Percentiles rank a stretch among this genome's conserved stretches.
Conservation (phyloP, 2,797 vertebrate genomes). For the Scolopax rusticola region DNA sequence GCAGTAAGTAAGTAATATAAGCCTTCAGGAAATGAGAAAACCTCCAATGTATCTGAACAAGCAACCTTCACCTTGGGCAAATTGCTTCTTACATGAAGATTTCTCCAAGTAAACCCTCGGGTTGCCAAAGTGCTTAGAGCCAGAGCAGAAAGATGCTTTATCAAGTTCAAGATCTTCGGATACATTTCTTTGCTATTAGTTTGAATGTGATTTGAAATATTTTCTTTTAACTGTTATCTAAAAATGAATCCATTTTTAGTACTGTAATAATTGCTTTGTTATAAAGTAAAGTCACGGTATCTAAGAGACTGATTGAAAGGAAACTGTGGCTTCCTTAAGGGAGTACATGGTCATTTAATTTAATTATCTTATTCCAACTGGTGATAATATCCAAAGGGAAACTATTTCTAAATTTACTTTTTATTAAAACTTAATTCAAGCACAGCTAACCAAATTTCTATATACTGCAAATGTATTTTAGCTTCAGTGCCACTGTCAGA, state of each 20-base stretch:
- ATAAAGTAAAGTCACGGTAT: background rate
- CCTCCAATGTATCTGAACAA: slow-evolving; percentile 13
- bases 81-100: slow-evolving; percentile 52
- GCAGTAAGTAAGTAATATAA: slow-evolving; percentile 43
- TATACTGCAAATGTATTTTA: background rate
- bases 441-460: background rate
- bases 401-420: slow-evolving; percentile 48
- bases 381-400: slow-evolving; percentile 45
- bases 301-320: slow-evolving; percentile 32
- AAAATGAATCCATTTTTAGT: slow-evolving; percentile 38
- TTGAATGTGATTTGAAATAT: slow-evolving; percentile 30
- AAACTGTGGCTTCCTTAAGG: slow-evolving; percentile 39
- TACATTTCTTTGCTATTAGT: slow-evolving; percentile 4
- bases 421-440: slow-evolving; percentile 50
- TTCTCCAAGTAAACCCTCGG: slow-evolving; percentile 34
- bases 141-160: background rate
- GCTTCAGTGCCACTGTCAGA: background rate
- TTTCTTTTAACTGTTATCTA: slow-evolving; percentile 17
- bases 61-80: slow-evolving; percentile 60
- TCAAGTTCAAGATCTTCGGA: slow-evolving; percentile 12
- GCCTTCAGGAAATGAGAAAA: slow-evolving; percentile 63
- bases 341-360: slow-evolving; percentile 51
- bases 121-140: background rate
- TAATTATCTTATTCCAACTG: slow-evolving; percentile 45
- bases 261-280: slow-evolving; percentile 18